Conservation (phyloP, 2,797 vertebrate species). For the Acrossocheilus wenchowensis region DNA sequence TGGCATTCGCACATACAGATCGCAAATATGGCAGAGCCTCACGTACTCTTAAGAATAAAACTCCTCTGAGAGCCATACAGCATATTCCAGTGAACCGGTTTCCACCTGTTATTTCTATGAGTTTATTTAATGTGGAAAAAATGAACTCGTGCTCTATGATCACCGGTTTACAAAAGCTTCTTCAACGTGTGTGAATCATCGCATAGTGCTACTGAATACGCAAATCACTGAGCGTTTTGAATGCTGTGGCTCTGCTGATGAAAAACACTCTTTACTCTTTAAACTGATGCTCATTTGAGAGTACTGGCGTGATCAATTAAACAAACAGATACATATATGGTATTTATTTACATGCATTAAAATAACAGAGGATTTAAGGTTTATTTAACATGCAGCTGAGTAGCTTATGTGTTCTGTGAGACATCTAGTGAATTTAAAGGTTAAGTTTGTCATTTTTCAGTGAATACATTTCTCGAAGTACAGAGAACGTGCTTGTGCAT, state of each 20-base stretch:
- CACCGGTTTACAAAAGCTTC: not conserved
- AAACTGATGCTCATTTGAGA: not conserved
- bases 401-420: not conserved
- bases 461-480: no score
- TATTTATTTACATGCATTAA: not conserved
- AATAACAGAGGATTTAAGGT: slow-evolving; percentile 20
- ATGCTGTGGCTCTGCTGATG: not conserved
- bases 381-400: not conserved
- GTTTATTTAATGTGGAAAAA: not conserved
- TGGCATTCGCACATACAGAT: not conserved
- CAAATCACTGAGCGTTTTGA: not conserved
- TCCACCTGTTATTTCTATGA: not conserved
- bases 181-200: not conserved
- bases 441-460: no score
- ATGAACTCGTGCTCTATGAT: not conserved
- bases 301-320: not conserved
- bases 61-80: not conserved
- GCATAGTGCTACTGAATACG: not conserved
- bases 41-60: not conserved
- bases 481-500: no score
- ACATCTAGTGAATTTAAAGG: not conserved
- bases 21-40: not conserved
- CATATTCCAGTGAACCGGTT: not conserved
- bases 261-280: not conserved
- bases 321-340: slow-evolving; percentile 6